These are phyloP conservation scores for Acrocyrtus sp. DNA, from an alignment of 2,888 invertebrate genomes.

Conservation along the genomic window DNA sequence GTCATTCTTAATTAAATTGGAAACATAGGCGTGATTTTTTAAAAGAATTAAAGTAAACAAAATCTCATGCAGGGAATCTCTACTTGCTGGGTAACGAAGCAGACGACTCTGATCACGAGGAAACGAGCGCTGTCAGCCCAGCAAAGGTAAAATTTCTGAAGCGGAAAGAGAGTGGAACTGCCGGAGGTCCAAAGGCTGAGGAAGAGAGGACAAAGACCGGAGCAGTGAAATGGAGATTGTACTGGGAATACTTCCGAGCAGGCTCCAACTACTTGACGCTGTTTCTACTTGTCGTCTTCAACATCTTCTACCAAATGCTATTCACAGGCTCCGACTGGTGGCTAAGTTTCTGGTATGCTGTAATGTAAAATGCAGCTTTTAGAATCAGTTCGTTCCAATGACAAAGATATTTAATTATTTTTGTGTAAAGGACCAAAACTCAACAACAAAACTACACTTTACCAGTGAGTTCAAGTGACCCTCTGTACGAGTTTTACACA, in stretches of 20 bases:
- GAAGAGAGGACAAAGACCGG: constrained; percentile 77
- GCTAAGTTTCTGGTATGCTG: constrained; percentile 77
- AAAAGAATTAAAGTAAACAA: no score
- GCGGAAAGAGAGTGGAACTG: neutral
- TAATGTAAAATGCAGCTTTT: no score
- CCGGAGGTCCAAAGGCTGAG: constrained; percentile 68
- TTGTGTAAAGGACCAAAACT: constrained; percentile 30
- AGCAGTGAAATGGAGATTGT: constrained; percentile 71
- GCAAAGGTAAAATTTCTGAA: constrained; percentile 18
- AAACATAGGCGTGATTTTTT: no score
- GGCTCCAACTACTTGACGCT: constrained; percentile 71
- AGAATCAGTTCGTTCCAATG: no score
- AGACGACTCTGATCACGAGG: constrained; percentile 33
- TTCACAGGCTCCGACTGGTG: constrained; percentile 81
- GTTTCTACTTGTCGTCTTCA: constrained; percentile 68
- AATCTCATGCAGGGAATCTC: constrained; percentile 15
- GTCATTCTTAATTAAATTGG: no score
- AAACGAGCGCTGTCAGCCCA: constrained; percentile 1
- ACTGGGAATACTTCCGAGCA: constrained; percentile 76
- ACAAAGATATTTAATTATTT: no score
- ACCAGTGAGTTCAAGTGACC: constrained; percentile 5
- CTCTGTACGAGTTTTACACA: constrained; percentile 39
- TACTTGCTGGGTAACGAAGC: constrained; percentile 5
- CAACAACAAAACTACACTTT: constrained; percentile 31
- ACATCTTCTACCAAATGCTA: constrained; percentile 75